Percentiles rank a stretch among this genome's conserved stretches.
Conservation (phyloP, 2,888 invertebrate genomes). For the Epicampocera succincta region DNA sequence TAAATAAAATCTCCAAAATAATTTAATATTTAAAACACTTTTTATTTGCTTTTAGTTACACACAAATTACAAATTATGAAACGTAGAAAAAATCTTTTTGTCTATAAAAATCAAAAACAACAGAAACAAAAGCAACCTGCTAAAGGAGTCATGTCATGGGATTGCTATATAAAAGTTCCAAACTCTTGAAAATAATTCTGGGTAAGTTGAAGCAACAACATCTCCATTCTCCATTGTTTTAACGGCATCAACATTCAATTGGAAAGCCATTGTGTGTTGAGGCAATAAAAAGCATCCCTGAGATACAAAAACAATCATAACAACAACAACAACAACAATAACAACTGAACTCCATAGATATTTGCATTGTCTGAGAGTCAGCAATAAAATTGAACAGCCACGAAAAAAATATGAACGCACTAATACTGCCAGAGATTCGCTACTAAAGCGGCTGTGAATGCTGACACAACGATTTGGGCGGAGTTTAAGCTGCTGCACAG, state of each 20-base stretch:
- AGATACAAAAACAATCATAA: no score
- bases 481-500: conserved; percentile 68
- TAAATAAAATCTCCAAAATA: no score
- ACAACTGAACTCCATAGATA: neutral
- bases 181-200: conserved; percentile 82
- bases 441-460: conserved; percentile 12
- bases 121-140: conserved; percentile 75
- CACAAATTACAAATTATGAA: conserved; percentile 77
- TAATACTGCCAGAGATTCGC: conserved; percentile 16
- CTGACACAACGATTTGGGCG: conserved; percentile 65
- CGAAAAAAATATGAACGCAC: neutral
- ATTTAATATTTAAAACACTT: neutral
- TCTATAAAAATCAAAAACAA: conserved; percentile 72
- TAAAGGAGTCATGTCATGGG: conserved; percentile 81
- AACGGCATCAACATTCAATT: conserved; percentile 5
- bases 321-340: no score
- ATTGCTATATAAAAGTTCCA: conserved; percentile 82
- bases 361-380: neutral
- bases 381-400: conserved; percentile 28
- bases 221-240: neutral
- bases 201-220: conserved; percentile 74
- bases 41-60: conserved; percentile 74
- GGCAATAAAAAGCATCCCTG: conserved; percentile 54
- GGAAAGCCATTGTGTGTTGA: conserved; percentile 1
- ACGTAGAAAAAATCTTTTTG: conserved; percentile 77